phyloP scores from a whole-genome alignment of 2,888 invertebrate species.

The Fragum fragum region DNA sequence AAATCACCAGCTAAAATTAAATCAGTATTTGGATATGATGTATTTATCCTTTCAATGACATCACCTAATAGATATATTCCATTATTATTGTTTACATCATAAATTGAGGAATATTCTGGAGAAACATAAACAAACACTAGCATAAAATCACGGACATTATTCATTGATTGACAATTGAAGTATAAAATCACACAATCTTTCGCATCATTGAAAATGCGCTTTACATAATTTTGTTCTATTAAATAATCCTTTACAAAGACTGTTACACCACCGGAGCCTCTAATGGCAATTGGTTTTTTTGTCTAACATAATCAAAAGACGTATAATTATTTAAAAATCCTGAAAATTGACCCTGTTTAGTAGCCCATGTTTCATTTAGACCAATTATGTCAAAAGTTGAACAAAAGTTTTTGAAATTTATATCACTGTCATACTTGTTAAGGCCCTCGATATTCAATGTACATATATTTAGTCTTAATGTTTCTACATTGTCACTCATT shows the following conservation, averaged over 20 bases:
- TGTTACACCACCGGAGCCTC: not conserved
- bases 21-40: not conserved
- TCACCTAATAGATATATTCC: conserved; percentile 6
- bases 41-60: not conserved
- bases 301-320: not conserved
- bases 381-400: not conserved
- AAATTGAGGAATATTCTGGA: conserved; percentile 14
- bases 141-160: too few relatives aligned
- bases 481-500: too few relatives aligned
- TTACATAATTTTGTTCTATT: too few relatives aligned
- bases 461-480: too few relatives aligned
- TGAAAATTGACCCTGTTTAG: not conserved
- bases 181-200: too few relatives aligned
- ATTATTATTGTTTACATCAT: not conserved
- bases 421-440: not conserved
- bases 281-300: too few relatives aligned
- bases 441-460: too few relatives aligned
- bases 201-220: too few relatives aligned
- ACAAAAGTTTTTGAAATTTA: not conserved
- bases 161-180: too few relatives aligned
- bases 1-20: conserved; percentile 30
- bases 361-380: not conserved
- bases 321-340: not conserved
- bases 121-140: conserved; percentile 9
- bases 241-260: not conserved